Percentiles rank a stretch among this genome's conserved stretches.
phyloP scores from a whole-genome alignment of 2,888 invertebrate genomes.

The Rhagonycha lutea region DNA sequence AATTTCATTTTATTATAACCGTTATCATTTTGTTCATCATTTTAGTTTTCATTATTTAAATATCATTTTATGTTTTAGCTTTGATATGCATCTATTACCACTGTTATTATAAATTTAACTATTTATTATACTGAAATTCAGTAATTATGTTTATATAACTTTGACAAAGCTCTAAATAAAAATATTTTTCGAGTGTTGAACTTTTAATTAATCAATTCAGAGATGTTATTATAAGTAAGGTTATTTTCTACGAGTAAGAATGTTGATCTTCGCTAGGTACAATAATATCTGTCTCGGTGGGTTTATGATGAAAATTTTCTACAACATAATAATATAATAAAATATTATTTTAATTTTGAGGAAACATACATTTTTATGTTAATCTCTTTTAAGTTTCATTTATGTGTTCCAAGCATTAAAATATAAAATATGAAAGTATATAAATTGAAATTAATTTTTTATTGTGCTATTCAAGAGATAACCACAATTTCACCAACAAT shows the following conservation, averaged over 20 bases:
- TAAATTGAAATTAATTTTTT: neutral
- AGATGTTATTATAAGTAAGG: neutral
- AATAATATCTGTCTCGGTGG: neutral
- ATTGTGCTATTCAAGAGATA: neutral
- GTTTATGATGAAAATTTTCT: neutral
- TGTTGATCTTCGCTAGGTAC: neutral
- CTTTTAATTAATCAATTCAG: neutral
- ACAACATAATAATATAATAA: neutral
- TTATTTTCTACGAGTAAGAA: neutral
- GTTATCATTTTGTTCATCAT: neutral
- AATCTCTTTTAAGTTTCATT: neutral
- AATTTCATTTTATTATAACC: no score
- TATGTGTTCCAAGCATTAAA: neutral
- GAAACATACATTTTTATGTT: neutral
- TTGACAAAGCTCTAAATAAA: neutral
- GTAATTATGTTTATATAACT: neutral
- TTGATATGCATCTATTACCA: neutral
- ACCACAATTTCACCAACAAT: neutral
- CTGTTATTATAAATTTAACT: neutral
- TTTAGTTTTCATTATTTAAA: neutral
- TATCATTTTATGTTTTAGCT: neutral
- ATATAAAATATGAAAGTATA: neutral
- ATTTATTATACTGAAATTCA: neutral
- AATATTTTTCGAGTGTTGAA: neutral
- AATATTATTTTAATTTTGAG: neutral